phyloP scores from a whole-genome alignment of 2,113 vertebrate species.

The Mobula birostris region DNA sequence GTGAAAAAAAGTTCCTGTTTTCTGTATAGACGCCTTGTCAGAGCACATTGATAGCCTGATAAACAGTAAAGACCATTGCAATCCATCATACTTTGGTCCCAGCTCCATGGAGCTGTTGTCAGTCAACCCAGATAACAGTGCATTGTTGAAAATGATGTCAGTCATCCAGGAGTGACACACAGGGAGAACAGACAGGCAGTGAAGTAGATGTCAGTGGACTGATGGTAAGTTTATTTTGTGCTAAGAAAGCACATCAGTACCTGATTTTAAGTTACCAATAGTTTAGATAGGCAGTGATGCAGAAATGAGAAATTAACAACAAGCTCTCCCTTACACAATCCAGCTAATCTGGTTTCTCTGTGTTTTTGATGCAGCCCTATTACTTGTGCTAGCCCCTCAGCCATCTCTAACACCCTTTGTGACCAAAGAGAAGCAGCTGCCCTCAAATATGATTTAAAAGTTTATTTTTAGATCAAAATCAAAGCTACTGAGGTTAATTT shows the following conservation, averaged over 20 bases:
- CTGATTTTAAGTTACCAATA: background rate
- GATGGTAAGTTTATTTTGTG: background rate
- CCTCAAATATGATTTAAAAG: background rate
- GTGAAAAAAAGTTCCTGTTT: background rate
- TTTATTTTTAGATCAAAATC: background rate
- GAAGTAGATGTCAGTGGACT: conserved; percentile 4
- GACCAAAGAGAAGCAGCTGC: background rate
- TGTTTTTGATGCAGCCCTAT: background rate
- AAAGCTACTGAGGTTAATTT: background rate
- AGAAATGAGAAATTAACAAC: background rate
- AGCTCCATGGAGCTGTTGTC: background rate
- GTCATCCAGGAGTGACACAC: background rate
- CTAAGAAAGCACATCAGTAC: background rate
- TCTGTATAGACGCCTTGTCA: background rate
- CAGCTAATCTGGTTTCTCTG: background rate
- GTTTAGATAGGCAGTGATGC: background rate
- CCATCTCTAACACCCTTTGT: background rate
- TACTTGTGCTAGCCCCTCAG: background rate
- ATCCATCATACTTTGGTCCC: background rate
- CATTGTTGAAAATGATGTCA: conserved; percentile 10
- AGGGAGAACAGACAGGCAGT: conserved; percentile 22
- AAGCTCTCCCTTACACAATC: background rate
- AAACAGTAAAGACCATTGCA: background rate
- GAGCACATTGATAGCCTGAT: background rate
- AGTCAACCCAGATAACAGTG: background rate